Percentiles rank a stretch among this genome's conserved stretches.
Evolutionary conservation across 2,797 vertebrate genomes (phyloP).

Genomic region (Adrianichthys oophorus): DNA sequence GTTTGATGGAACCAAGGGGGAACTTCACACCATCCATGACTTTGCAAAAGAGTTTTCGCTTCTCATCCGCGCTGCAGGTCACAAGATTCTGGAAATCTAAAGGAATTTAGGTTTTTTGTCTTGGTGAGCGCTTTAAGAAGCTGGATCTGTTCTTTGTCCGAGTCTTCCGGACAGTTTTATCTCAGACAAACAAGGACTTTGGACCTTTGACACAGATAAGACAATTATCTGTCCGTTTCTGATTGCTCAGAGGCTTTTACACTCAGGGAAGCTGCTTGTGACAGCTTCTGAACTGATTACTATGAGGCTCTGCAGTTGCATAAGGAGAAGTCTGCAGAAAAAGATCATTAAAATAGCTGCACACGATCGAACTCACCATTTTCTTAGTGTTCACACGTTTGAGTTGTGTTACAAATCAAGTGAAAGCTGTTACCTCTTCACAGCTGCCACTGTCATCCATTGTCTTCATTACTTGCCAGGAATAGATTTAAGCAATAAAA

Average conservation of each 20-base stretch:
- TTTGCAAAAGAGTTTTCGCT: neutral
- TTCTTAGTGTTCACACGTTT: too few species aligned
- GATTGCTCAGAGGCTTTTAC: neutral
- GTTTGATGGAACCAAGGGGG: neutral
- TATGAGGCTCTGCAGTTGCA: neutral
- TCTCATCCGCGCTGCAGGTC: slow-evolving; percentile 17
- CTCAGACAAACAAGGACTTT: neutral
- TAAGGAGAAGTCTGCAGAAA: too few species aligned
- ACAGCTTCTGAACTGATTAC: neutral
- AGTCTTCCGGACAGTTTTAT: neutral
- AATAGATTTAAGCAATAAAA: slow-evolving; percentile 48
- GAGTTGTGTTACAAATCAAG: slow-evolving; percentile 25
- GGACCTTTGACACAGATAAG: neutral
- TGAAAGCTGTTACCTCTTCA: slow-evolving; percentile 44
- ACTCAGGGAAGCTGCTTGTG: neutral
- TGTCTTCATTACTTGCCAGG: slow-evolving; percentile 45
- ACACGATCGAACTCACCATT: too few species aligned
- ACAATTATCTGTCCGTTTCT: neutral
- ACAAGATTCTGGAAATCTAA: slow-evolving; percentile 2
- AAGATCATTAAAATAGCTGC: too few species aligned
- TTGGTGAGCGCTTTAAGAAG: neutral
- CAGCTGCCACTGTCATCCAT: slow-evolving; percentile 48
- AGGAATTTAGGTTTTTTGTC: slow-evolving; percentile 26
- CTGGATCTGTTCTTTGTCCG: neutral
- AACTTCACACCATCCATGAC: slow-evolving; percentile 1